phyloP scores from a whole-genome alignment of 2,113 vertebrate genomes.

The Halcyon malimbica region DNA sequence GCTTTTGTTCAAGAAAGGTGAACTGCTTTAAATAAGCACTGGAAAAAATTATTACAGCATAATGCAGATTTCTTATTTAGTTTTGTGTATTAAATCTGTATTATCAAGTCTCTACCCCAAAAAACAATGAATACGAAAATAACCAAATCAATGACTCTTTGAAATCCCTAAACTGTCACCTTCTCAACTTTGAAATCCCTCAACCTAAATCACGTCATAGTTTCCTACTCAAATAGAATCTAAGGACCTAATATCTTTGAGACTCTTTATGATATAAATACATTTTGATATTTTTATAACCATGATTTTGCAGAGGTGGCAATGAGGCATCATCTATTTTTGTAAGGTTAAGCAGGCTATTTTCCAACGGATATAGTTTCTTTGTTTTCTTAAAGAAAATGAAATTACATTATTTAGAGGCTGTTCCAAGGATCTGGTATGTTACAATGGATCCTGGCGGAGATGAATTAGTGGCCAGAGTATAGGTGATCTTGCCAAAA shows the following conservation, averaged over 20 bases:
- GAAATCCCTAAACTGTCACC: background rate
- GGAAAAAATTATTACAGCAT: background rate
- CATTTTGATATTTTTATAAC: background rate
- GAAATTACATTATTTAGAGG: background rate
- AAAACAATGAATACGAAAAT: background rate
- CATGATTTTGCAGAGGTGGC: background rate
- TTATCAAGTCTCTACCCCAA: background rate
- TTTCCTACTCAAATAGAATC: background rate
- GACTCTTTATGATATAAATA: background rate
- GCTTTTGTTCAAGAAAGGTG: background rate
- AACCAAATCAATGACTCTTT: background rate
- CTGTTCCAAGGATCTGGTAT: constrained; percentile 5
- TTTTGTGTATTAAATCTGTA: background rate
- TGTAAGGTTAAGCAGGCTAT: background rate
- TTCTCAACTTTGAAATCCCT: background rate
- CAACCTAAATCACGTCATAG: background rate
- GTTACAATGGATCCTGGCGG: background rate
- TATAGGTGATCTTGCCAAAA: constrained; percentile 58
- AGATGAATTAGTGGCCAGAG: constrained; percentile 56
- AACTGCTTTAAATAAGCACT: background rate
- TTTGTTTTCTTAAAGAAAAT: constrained; percentile 34
- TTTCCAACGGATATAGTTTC: constrained; percentile 6
- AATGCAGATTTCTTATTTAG: background rate
- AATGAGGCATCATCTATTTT: background rate
- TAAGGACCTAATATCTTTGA: background rate